Base-by-base conservation (phyloP, 1,140 invertebrate species). In the Papilio polytes region DNA sequence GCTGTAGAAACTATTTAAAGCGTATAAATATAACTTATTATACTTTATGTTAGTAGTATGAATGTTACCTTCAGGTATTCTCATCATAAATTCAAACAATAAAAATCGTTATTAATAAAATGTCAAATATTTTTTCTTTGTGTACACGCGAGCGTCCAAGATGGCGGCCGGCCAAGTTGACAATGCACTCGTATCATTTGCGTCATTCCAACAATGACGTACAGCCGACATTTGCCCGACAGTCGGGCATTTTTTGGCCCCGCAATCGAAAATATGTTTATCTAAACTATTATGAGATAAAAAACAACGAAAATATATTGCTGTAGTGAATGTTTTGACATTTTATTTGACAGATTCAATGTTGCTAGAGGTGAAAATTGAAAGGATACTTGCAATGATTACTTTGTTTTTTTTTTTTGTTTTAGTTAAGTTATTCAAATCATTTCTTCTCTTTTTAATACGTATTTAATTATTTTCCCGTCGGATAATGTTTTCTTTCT, bases 231-330 rank as follows among this genome's bases (percentile, higher is more conserved):
- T 77, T 77, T 77, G 74, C 48, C 48, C 46, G 74, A 48, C 74
- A 48, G 22, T 51, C 74, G 74, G 18, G 41, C 26, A 63, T 78
- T 78, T 78, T 78, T 78, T 78, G 76, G 76, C 76, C 53, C 3
- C 77, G 31, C 31, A 66, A 31, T 63, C 77, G 77, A 66, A 78
- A 78, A 78, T 78, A 66, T 66, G 41, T 78, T 78, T 66, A 20
- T 78, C 36, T 22, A 46, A 76, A 76, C 74, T 44, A 26, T 51
- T 51, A 48, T 13, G 44, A 76, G 74, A 44, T 74, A 76, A 53
- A 26, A 51, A 76, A 22, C n/a, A 22, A 20, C 44, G 74, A 76
- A 26, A 76, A 76, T 12, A 76, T n/a, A 76, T 73, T 73, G 36
- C 41, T 73, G n/a, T 31, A 12, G 22, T 46, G 72, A 7, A 18